These are phyloP conservation scores for Torymus texanus DNA, from an alignment of 2,888 invertebrate genomes.

Conservation along the genomic window DNA sequence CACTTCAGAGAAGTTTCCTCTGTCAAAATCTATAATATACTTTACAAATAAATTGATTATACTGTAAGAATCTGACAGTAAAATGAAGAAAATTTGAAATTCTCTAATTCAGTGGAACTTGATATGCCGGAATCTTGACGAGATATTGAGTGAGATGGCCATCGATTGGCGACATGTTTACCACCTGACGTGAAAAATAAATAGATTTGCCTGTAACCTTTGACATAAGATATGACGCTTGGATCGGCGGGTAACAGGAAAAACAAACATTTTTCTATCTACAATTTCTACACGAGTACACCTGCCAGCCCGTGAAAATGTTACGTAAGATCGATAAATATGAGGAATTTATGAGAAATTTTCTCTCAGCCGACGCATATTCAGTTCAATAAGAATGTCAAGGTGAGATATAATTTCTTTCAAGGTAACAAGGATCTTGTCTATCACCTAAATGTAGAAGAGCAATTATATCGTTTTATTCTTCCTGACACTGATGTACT, in stretches of 20 bases:
- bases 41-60: too few relatives aligned
- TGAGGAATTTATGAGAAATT: too few relatives aligned
- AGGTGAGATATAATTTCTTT: constrained; percentile 11
- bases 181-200: too few relatives aligned
- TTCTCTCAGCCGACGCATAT: too few relatives aligned
- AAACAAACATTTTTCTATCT: constrained; percentile 14
- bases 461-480: constrained; percentile 7
- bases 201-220: background rate
- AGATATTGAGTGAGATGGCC: too few relatives aligned
- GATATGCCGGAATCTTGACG: too few relatives aligned
- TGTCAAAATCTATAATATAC: too few relatives aligned
- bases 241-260: background rate
- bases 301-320: background rate
- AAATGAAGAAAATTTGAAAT: too few relatives aligned
- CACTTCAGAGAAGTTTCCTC: too few relatives aligned
- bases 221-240: background rate
- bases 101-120: too few relatives aligned
- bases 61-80: too few relatives aligned
- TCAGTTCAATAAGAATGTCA: constrained; percentile 19
- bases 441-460: constrained; percentile 11
- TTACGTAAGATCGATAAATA: background rate
- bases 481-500: background rate
- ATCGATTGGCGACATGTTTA: too few relatives aligned
- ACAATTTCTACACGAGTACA: background rate
- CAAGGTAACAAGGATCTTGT: constrained; percentile 16